Percentiles rank a stretch among this genome's conserved stretches.
These are phyloP conservation scores for Scomber japonicus DNA, from an alignment of 2,113 vertebrate genomes.

Conservation along the genomic window DNA sequence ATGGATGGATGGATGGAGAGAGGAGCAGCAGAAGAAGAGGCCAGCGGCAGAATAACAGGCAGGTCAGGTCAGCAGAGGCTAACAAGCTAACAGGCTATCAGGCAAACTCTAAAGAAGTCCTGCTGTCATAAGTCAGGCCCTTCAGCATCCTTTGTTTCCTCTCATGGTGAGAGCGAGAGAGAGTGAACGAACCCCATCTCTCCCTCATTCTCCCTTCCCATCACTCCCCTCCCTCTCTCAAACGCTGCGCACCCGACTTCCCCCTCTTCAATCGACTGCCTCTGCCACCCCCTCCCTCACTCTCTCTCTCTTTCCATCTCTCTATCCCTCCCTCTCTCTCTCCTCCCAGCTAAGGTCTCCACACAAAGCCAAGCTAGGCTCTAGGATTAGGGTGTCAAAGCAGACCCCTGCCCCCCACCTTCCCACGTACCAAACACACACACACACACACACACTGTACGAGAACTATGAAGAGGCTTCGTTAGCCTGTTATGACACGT, in stretches of 20 bases:
- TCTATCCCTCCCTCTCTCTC: slow-evolving; percentile 42
- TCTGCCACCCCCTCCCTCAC: slow-evolving; percentile 40
- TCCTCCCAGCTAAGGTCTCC: slow-evolving; percentile 67
- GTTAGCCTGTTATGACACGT: slow-evolving; percentile 53
- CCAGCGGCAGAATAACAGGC: slow-evolving; percentile 14
- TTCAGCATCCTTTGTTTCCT: slow-evolving; percentile 80
- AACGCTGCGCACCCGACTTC: slow-evolving; percentile 25
- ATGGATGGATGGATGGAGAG: slow-evolving; percentile 12
- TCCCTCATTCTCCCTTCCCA: slow-evolving; percentile 65
- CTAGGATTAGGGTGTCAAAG: slow-evolving; percentile 81
- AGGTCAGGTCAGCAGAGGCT: slow-evolving; percentile 42
- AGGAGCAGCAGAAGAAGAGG: slow-evolving; percentile 29
- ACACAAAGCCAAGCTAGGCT: slow-evolving; percentile 75
- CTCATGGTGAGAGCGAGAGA: slow-evolving; percentile 64
- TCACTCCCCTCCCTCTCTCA: slow-evolving; percentile 66
- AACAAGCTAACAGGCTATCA: slow-evolving; percentile 39
- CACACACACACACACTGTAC: slow-evolving; percentile 47
- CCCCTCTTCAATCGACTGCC: slow-evolving; percentile 41
- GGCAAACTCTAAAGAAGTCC: slow-evolving; percentile 37
- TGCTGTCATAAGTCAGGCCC: slow-evolving; percentile 65
- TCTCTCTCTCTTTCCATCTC: slow-evolving; percentile 9
- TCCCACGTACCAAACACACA: slow-evolving; percentile 61
- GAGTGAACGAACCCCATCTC: slow-evolving; percentile 67
- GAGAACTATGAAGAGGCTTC: slow-evolving; percentile 21
- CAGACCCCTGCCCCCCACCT: slow-evolving; percentile 71